Conservation (phyloP, 1,140 invertebrate species). For the Lasioglossum baleicum region DNA sequence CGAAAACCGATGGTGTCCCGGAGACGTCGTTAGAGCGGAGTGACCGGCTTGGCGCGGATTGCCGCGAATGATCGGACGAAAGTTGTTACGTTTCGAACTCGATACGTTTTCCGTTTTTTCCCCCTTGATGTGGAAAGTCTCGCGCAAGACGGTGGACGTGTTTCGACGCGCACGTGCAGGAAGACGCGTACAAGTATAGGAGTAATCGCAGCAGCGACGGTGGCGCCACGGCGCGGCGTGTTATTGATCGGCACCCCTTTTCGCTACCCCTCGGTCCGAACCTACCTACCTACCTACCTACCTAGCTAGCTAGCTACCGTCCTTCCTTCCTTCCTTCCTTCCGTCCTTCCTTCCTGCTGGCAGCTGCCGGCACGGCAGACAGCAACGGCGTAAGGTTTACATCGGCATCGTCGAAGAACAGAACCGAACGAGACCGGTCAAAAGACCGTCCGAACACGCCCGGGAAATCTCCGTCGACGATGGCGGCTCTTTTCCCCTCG, state of each 20-base stretch:
- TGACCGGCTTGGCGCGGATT: too few species aligned
- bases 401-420: constrained; percentile 25
- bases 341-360: constrained; percentile 44
- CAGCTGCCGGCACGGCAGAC: constrained; percentile 53
- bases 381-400: constrained; percentile 60
- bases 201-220: constrained; percentile 59
- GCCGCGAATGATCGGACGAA: too few species aligned
- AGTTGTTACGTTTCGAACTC: too few species aligned
- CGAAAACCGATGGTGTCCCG: too few species aligned
- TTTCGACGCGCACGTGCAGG: constrained; percentile 6
- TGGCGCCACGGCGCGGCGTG: constrained; percentile 73
- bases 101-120: too few species aligned
- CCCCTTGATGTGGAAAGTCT: background rate
- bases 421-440: background rate
- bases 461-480: constrained; percentile 5
- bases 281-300: constrained; percentile 19
- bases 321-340: constrained; percentile 38
- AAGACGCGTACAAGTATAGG: constrained; percentile 53
- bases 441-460: too few species aligned
- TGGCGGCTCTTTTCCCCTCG: background rate
- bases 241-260: constrained; percentile 75
- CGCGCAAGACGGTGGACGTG: constrained; percentile 2
- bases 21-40: too few species aligned
- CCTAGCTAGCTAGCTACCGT: too few species aligned
- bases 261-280: constrained; percentile 50